A percentile compares a stretch with the other conserved stretches of the same genome.
Evolutionary conservation across 2,113 vertebrate species (phyloP).

Genomic region (Archilochus colubris): DNA sequence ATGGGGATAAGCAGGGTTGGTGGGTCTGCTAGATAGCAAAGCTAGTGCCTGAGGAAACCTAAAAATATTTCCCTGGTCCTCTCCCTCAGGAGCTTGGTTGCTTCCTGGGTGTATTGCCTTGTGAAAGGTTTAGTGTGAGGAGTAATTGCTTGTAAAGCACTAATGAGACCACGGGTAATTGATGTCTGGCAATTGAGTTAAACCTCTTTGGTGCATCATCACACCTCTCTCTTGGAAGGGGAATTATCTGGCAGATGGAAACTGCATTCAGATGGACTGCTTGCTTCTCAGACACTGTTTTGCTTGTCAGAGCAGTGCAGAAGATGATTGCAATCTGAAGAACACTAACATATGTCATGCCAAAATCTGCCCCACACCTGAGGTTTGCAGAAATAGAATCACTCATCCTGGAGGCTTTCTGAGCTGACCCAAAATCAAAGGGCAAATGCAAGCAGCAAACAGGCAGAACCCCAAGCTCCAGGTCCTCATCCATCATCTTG

Average conservation of each 20-base stretch:
- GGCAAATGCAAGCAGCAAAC: neutral
- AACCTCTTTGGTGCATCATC: neutral
- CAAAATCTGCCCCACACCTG: neutral
- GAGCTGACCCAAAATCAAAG: neutral
- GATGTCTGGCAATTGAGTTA: slow-evolving; percentile 8
- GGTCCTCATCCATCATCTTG: neutral
- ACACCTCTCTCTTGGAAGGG: neutral
- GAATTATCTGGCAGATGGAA: neutral
- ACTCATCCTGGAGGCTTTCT: neutral
- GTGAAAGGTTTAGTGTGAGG: neutral
- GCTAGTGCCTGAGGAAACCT: neutral
- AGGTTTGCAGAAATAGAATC: neutral
- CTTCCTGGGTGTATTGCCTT: neutral
- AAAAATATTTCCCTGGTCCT: neutral
- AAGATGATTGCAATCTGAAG: neutral
- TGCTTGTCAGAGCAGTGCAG: neutral
- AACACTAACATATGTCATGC: neutral
- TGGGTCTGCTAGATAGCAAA: neutral
- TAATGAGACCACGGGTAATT: neutral
- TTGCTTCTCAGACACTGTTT: neutral
- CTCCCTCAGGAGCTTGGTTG: neutral
- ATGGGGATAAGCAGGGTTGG: neutral
- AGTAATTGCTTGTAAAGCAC: slow-evolving; percentile 19
- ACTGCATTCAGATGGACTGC: neutral
- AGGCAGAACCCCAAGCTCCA: neutral